phyloP scores from a whole-genome alignment of 1,140 invertebrate genomes.

The Dendrolimus punctatus region DNA sequence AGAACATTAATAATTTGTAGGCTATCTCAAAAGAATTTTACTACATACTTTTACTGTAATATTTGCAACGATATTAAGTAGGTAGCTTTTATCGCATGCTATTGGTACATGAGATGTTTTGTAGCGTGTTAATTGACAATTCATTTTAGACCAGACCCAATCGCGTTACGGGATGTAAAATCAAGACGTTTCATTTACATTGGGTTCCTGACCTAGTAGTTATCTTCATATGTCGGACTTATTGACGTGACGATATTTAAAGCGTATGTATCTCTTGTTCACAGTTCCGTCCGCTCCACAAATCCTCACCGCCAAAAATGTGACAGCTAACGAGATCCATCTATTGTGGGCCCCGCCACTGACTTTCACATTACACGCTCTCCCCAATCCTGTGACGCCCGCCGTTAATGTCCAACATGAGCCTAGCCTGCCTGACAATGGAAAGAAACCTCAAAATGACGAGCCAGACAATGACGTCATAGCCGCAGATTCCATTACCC shows the following conservation, averaged over 20 bases:
- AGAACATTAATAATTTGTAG: too few species aligned
- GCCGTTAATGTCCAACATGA: constrained; percentile 10
- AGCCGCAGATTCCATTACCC: constrained; percentile 13
- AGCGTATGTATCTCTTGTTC: constrained; percentile 15
- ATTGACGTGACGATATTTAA: not conserved
- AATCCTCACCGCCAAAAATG: constrained; percentile 83
- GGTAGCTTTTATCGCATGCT: too few species aligned
- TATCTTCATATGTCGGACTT: not conserved
- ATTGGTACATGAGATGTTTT: too few species aligned
- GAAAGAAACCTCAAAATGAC: constrained; percentile 32
- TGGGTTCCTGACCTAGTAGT: not conserved
- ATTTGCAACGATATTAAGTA: too few species aligned
- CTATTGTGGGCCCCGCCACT: constrained; percentile 84
- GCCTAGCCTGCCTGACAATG: constrained; percentile 22
- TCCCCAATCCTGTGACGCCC: constrained; percentile 35
- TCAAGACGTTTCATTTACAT: too few species aligned
- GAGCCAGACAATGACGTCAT: constrained; percentile 29
- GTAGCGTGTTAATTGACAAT: too few species aligned
- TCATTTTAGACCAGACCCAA: too few species aligned
- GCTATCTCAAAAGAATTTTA: too few species aligned
- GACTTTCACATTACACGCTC: constrained; percentile 80
- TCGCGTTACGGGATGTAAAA: too few species aligned
- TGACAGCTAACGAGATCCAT: constrained; percentile 83
- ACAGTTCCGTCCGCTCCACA: constrained; percentile 87
- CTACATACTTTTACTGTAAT: too few species aligned